These are phyloP conservation scores for Sinocyclocheilus rhinocerous DNA, from an alignment of 2,113 vertebrate genomes.

Conservation along the genomic window DNA sequence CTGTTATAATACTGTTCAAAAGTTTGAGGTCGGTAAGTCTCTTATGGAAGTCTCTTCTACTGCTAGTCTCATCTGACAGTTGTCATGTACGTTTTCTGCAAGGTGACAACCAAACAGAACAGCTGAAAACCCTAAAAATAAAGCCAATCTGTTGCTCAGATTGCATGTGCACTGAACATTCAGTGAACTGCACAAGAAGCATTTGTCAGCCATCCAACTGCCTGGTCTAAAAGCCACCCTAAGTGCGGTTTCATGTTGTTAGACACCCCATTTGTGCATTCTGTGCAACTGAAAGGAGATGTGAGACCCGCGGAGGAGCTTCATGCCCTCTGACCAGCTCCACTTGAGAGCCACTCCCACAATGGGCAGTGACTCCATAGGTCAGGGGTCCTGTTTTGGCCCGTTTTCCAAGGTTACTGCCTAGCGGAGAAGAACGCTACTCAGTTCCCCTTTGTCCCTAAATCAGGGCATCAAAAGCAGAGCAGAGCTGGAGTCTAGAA, in stretches of 20 bases:
- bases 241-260: background rate
- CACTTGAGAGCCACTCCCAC: slow-evolving; percentile 54
- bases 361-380: slow-evolving; percentile 58
- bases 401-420: slow-evolving; percentile 76
- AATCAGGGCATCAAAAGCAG: slow-evolving; percentile 60
- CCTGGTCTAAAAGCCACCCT: background rate
- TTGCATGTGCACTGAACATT: background rate
- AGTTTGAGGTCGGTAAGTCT: background rate
- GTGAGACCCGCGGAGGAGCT: background rate
- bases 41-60: background rate
- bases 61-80: background rate
- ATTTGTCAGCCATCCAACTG: background rate
- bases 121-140: background rate
- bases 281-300: background rate
- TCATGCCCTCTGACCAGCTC: slow-evolving; percentile 32
- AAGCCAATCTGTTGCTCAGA: background rate
- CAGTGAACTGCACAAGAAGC: background rate
- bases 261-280: background rate
- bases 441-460: slow-evolving; percentile 66
- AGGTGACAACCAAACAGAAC: slow-evolving; percentile 1
- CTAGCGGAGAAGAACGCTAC: slow-evolving; percentile 63
- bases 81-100: background rate
- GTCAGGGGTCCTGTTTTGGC: slow-evolving; percentile 74
- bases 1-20: background rate
- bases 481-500: slow-evolving; percentile 38